These are phyloP conservation scores for Pogonognathellus flavescens DNA, from an alignment of 1,140 invertebrate genomes.

Conservation along the genomic window DNA sequence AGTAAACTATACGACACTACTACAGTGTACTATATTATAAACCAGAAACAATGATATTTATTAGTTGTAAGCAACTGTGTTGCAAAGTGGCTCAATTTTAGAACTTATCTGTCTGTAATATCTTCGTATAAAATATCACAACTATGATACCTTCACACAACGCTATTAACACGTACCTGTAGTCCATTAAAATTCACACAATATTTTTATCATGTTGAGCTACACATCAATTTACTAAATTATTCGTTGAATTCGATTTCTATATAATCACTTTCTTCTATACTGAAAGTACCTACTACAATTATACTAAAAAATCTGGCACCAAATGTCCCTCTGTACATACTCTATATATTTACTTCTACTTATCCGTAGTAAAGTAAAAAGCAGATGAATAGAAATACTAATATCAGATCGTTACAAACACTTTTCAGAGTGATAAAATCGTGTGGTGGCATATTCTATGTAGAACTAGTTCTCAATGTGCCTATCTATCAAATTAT, in stretches of 20 bases:
- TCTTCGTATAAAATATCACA: constrained; percentile 37
- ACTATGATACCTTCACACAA: constrained; percentile 13
- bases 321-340: not conserved
- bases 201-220: constrained; percentile 24
- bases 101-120: constrained; percentile 48
- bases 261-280: not conserved
- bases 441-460: not conserved
- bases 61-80: constrained; percentile 30
- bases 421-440: not conserved
- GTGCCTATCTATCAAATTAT: not conserved
- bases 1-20: not conserved
- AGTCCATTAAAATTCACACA: constrained; percentile 19
- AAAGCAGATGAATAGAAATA: not conserved
- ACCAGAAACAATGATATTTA: not conserved
- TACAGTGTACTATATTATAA: not conserved
- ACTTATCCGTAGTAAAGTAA: not conserved
- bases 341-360: not conserved
- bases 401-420: not conserved
- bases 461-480: not conserved
- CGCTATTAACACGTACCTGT: constrained; percentile 43
- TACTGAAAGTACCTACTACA: not conserved
- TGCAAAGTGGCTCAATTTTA: constrained; percentile 46
- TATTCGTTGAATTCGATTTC: not conserved
- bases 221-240: not conserved
- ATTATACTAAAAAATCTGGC: too few species aligned